These are phyloP conservation scores for Patella caerulea DNA, from an alignment of 2,888 invertebrate genomes.

Conservation along the genomic window DNA sequence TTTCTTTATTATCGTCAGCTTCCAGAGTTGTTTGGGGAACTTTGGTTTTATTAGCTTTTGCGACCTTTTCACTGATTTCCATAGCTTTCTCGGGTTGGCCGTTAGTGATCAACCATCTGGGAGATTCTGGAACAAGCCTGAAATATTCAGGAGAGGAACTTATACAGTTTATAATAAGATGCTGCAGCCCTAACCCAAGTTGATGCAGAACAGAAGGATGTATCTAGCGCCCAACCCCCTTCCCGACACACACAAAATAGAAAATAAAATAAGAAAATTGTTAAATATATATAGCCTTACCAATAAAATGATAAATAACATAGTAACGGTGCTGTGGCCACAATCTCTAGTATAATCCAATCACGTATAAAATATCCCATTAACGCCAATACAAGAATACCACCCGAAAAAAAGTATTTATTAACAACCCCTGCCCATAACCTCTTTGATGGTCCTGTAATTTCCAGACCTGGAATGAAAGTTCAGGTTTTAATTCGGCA, in stretches of 20 bases:
- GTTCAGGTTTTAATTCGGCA: no score
- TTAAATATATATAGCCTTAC: slow-evolving; percentile 16
- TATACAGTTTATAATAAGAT: no score
- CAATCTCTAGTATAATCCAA: slow-evolving; percentile 51
- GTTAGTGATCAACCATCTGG: slow-evolving; percentile 87
- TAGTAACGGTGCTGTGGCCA: slow-evolving; percentile 44
- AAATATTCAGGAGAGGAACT: no score
- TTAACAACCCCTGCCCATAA: slow-evolving; percentile 17
- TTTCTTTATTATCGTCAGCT: slow-evolving; percentile 20
- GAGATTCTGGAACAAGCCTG: slow-evolving; percentile 78
- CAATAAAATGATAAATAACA: slow-evolving; percentile 67
- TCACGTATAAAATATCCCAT: slow-evolving; percentile 49
- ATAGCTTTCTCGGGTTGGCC: slow-evolving; percentile 88
- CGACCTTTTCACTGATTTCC: slow-evolving; percentile 74
- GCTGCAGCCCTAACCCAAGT: no score
- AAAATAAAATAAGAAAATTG: no score
- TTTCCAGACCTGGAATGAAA: slow-evolving; percentile 21
- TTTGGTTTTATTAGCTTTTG: slow-evolving; percentile 6
- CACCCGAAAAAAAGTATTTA: slow-evolving; percentile 38
- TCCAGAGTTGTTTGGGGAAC: slow-evolving; percentile 10
- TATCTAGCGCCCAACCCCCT: no score
- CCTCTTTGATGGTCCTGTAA: slow-evolving; percentile 24
- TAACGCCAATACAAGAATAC: slow-evolving; percentile 42
- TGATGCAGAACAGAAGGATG: no score
- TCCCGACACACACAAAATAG: no score